phyloP scores from a whole-genome alignment of 2,888 invertebrate species.

The Eueremaeus valkanovi region DNA sequence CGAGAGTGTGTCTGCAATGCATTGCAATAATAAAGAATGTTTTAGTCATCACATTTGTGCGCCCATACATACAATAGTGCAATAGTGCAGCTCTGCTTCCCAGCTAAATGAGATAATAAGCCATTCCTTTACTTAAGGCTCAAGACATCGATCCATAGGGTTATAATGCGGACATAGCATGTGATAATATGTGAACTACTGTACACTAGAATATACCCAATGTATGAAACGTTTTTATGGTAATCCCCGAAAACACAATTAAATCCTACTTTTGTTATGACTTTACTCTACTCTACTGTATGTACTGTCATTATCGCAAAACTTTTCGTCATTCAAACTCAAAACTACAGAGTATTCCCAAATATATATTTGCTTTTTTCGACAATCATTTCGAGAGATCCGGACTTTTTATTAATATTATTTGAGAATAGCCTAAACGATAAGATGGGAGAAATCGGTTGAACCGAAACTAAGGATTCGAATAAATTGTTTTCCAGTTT shows the following conservation, averaged over 20 bases:
- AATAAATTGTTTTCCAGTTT: background rate
- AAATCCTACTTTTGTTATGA: background rate
- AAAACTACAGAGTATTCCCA: background rate
- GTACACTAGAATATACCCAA: background rate
- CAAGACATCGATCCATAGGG: background rate
- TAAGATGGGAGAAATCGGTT: background rate
- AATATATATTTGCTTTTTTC: background rate
- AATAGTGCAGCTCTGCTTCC: too few relatives aligned
- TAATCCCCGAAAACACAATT: conserved; percentile 2
- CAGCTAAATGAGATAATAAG: conserved; percentile 7
- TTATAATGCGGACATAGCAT: background rate
- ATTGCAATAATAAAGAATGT: background rate
- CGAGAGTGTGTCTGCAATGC: conserved; percentile 24
- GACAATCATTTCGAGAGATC: background rate
- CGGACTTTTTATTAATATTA: too few relatives aligned
- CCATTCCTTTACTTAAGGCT: background rate
- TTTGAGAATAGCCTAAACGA: too few relatives aligned
- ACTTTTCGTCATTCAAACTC: background rate
- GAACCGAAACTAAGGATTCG: background rate
- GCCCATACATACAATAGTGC: background rate
- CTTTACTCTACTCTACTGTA: background rate
- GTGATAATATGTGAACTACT: background rate
- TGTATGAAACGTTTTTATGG: background rate
- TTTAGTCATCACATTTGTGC: background rate
- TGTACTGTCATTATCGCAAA: background rate